Evolutionary conservation across 2,797 vertebrate species (phyloP), one percentile per base, ranked within the genome.

Genomic region (Heteromormyrus szaboi): DNA sequence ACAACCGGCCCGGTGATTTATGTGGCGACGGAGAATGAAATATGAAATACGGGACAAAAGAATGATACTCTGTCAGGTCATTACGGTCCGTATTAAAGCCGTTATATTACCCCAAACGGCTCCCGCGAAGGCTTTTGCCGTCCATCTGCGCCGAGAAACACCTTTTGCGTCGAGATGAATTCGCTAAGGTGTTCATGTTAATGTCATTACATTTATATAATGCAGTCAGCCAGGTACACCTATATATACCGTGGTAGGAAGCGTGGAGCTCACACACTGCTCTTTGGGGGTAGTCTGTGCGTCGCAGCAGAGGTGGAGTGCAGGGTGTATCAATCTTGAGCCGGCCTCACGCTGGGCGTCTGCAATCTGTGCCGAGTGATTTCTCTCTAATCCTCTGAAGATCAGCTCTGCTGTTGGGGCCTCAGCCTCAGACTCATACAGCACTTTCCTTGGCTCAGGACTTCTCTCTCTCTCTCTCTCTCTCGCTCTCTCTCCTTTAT

Each of bases 301-400:
- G 17, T 14, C 7, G 37, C 17, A 11, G 56, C 37, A 65, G 54
- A 65, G 86, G 54, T 44, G 54, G 33, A 25, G 33, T n/a, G 4
- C 6, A 65, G 56, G 41, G 86, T 65, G 54, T 46, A 44, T 87
- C 54, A 37, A 46, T 62, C 54, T 65, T 87, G 33, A 62, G 86
- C n/a, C 19, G 56, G 56, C n/a, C 86, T 41, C 86, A 54, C 29
- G 53, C 85, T 59, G 85, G 19, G 37, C 54, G 22, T 65, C 86
- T 87, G 86, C 86, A 87, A 86, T 86, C 56, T 62, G 56, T 44
- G 37, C 41, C 41, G 54, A 87, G 54, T 44, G 56, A 87, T 87
- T 87, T 87, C 86, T 87, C 54, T 44, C 86, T 87, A 87, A 44
- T 87, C 86, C 86, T 62, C 86, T 65, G 56, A 87, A 87, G 81